These are phyloP conservation scores for Neria commutata DNA, from an alignment of 2,888 invertebrate species.

Conservation along the genomic window DNA sequence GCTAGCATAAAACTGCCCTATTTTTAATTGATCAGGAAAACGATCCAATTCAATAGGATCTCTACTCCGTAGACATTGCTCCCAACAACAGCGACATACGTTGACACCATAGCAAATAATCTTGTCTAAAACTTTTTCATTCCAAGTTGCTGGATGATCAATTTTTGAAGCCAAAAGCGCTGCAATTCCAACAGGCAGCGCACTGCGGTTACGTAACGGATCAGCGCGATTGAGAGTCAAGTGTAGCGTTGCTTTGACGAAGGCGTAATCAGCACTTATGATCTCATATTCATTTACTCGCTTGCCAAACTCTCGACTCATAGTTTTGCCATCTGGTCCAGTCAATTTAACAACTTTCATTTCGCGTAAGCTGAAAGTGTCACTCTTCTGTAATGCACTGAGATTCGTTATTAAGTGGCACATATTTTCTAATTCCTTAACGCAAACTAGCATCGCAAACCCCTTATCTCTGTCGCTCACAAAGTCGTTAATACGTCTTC, in stretches of 20 bases:
- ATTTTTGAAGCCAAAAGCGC: constrained; percentile 54
- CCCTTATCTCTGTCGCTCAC: constrained; percentile 40
- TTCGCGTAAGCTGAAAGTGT: constrained; percentile 45
- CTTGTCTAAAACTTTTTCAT: constrained; percentile 47
- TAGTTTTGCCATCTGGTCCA: constrained; percentile 42
- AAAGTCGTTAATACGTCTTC: constrained; percentile 43
- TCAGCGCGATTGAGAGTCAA: constrained; percentile 47
- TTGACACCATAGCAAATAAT: constrained; percentile 54
- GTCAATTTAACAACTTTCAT: constrained; percentile 46
- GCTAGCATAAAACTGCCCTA: constrained; percentile 52
- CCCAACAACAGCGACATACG: constrained; percentile 51
- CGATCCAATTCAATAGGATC: constrained; percentile 46
- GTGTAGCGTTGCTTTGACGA: constrained; percentile 46
- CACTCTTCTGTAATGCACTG: constrained; percentile 38
- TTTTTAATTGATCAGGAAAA: constrained; percentile 47
- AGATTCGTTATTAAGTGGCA: constrained; percentile 45
- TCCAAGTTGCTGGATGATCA: constrained; percentile 57
- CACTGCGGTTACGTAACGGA: constrained; percentile 50
- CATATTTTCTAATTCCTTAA: constrained; percentile 49
- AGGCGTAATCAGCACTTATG: constrained; percentile 51
- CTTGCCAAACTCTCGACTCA: constrained; percentile 42
- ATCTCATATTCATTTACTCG: constrained; percentile 50
- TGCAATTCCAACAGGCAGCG: constrained; percentile 49
- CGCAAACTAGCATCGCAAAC: constrained; percentile 44
- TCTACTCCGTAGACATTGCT: constrained; percentile 38